phyloP scores from a whole-genome alignment of 2,888 invertebrate genomes.

The Anorthoa munda region DNA sequence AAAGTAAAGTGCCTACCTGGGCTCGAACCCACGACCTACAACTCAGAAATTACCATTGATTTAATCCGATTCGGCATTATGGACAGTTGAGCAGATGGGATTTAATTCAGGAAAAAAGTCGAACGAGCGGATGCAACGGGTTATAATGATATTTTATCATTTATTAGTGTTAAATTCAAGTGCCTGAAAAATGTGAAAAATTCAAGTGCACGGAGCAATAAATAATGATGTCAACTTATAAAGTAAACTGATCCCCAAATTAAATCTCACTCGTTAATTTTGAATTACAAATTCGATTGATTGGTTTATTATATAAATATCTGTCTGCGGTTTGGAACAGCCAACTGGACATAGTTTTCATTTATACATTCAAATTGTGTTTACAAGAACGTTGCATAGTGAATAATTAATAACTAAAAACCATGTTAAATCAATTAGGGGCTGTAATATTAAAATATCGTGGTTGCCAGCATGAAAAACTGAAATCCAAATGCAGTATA shows the following conservation, averaged over 20 bases:
- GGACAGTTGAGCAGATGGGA: too few species aligned
- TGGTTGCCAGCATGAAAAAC: constrained; percentile 42
- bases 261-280: not conserved
- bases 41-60: too few species aligned
- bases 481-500: constrained; percentile 18
- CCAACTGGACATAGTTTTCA: not conserved
- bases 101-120: too few species aligned
- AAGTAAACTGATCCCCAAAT: constrained; percentile 6
- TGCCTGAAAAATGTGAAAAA: too few species aligned
- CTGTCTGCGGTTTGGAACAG: constrained; percentile 7
- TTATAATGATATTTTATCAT: too few species aligned
- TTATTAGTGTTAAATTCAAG: not conserved
- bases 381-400: constrained; percentile 28
- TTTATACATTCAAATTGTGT: constrained; percentile 35
- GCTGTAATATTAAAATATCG: constrained; percentile 13
- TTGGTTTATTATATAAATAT: constrained; percentile 10
- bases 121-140: too few species aligned
- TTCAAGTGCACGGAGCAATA: not conserved
- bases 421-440: constrained; percentile 8
- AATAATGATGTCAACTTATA: not conserved
- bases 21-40: too few species aligned
- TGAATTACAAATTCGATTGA: constrained; percentile 1
- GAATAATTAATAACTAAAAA: constrained; percentile 31
- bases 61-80: too few species aligned
- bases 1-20: too few species aligned